phyloP scores from a whole-genome alignment of 2,113 vertebrate genomes.

The Pterocles orientalis region DNA sequence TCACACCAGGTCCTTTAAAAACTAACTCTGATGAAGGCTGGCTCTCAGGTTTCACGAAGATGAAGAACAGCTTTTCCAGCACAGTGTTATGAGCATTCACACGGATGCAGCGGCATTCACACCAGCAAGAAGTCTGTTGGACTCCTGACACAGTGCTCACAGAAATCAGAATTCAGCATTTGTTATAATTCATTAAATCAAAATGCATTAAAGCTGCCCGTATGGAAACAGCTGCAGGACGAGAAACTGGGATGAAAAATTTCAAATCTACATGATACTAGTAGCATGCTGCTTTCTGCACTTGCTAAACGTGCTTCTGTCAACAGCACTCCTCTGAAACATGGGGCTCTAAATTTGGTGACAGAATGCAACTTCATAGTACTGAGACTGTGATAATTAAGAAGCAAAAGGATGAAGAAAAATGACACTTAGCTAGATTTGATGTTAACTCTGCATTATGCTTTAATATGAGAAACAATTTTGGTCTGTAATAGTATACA shows the following conservation, averaged over 20 bases:
- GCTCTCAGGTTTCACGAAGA: not conserved
- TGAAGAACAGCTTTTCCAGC: not conserved
- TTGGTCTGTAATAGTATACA: not conserved
- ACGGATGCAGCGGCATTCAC: not conserved
- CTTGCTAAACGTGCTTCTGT: not conserved
- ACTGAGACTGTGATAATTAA: not conserved
- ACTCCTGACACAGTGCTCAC: not conserved
- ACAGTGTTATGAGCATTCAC: not conserved
- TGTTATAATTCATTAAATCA: not conserved
- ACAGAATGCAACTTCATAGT: not conserved
- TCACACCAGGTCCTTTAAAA: not conserved
- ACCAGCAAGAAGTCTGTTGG: not conserved
- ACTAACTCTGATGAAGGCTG: not conserved
- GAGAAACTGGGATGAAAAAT: slow-evolving; percentile 2
- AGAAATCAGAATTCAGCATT: slow-evolving; percentile 21
- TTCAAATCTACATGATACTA: not conserved
- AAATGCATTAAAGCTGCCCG: not conserved
- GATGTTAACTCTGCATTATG: not conserved
- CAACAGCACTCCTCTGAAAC: not conserved
- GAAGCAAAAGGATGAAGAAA: not conserved
- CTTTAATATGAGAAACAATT: not conserved
- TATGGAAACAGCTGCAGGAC: not conserved
- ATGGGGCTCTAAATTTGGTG: not conserved
- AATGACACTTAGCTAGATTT: not conserved
- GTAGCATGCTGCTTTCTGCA: not conserved